These are phyloP conservation scores for Odontophorus gujanensis DNA, from an alignment of 2,113 vertebrate species.

Conservation along the genomic window DNA sequence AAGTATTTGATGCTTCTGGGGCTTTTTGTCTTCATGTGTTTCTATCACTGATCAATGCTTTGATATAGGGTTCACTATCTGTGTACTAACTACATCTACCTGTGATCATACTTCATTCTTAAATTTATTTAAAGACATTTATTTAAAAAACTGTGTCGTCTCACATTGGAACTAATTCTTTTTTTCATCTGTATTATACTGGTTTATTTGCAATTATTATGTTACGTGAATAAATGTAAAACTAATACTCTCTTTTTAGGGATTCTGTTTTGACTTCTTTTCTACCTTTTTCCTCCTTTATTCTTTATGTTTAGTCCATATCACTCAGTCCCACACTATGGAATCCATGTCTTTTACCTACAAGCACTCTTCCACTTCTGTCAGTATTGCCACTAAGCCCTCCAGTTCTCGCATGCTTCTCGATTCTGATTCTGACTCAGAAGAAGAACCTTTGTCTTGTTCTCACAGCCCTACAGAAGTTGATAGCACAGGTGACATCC, in stretches of 20 bases:
- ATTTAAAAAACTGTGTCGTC: neutral
- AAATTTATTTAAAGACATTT: neutral
- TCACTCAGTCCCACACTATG: conserved; percentile 92
- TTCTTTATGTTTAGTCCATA: conserved; percentile 84
- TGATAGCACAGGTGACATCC: conserved; percentile 89
- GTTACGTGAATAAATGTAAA: conserved; percentile 30
- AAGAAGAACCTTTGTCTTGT: conserved; percentile 85
- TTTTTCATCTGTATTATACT: neutral
- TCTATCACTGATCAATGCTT: neutral
- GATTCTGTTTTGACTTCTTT: conserved; percentile 59
- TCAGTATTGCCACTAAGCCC: conserved; percentile 92
- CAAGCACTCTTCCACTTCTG: conserved; percentile 92
- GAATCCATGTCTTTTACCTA: conserved; percentile 98
- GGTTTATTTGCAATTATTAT: neutral
- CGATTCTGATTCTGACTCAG: conserved; percentile 85
- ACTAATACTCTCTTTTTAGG: conserved; percentile 47
- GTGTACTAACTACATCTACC: neutral
- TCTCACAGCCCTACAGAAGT: conserved; percentile 80
- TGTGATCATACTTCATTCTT: neutral
- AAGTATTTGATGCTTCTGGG: neutral
- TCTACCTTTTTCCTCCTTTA: conserved; percentile 69
- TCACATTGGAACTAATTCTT: neutral
- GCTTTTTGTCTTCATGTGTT: neutral
- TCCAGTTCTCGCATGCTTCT: conserved; percentile 81
- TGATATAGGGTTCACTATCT: neutral